phyloP scores from a whole-genome alignment of 2,113 vertebrate species.

The Microcebus griseorufus region DNA sequence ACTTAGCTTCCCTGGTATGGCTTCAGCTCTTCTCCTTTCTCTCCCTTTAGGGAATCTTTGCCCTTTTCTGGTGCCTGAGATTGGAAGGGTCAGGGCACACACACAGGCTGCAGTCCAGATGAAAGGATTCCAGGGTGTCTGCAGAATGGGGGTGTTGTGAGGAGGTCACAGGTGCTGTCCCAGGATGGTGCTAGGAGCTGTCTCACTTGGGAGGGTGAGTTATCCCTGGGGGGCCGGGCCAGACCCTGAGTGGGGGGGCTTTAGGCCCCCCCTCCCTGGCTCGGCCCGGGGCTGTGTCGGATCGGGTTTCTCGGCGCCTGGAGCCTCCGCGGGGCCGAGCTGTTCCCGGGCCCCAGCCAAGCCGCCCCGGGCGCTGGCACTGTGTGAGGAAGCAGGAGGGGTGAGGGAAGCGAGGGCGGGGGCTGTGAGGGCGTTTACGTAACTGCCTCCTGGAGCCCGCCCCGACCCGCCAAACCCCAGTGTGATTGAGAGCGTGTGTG shows the following conservation, averaged over 20 bases:
- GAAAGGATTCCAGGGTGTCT: not conserved
- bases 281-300: conserved; percentile 70
- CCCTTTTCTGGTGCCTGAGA: conserved; percentile 19
- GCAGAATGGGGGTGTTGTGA: not conserved
- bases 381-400: conserved; percentile 68
- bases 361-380: conserved; percentile 82
- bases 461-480: conserved; percentile 67
- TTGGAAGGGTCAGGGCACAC: conserved; percentile 25
- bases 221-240: conserved; percentile 28
- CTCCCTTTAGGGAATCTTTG: conserved; percentile 45
- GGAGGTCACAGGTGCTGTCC: conserved; percentile 1
- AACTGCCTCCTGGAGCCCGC: conserved; percentile 77
- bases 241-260: conserved; percentile 21
- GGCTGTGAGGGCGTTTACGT: conserved; percentile 73
- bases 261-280: conserved; percentile 61
- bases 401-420: conserved; percentile 43
- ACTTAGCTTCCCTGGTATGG: not conserved
- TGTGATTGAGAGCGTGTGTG: conserved; percentile 66
- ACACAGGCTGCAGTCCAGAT: not conserved
- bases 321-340: conserved; percentile 80
- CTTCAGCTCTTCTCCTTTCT: not conserved
- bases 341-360: conserved; percentile 80
- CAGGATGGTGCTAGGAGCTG: not conserved
- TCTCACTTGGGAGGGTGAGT: not conserved
- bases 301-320: conserved; percentile 82